These are phyloP conservation scores for Heliconius melpomene DNA, from an alignment of 1,140 invertebrate genomes.

Conservation along the genomic window DNA sequence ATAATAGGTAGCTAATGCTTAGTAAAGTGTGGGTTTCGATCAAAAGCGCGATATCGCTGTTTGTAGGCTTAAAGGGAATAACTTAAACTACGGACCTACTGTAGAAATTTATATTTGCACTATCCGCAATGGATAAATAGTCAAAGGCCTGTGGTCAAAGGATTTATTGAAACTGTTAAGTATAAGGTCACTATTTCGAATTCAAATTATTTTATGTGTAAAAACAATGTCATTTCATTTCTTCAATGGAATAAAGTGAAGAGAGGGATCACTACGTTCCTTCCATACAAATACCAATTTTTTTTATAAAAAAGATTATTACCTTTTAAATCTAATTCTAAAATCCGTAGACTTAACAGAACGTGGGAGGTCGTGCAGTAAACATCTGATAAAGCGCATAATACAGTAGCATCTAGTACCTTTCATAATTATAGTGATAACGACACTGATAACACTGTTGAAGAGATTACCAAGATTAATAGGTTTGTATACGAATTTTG, in stretches of 20 bases:
- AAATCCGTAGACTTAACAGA: not conserved
- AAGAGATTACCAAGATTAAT: slow-evolving; percentile 47
- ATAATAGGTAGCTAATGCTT: slow-evolving; percentile 51
- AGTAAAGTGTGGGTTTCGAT: slow-evolving; percentile 30
- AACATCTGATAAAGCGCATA: slow-evolving; percentile 46
- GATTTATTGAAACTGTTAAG: not conserved
- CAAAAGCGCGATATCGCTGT: slow-evolving; percentile 7
- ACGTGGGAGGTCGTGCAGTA: slow-evolving; percentile 46
- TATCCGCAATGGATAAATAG: not conserved
- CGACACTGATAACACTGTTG: slow-evolving; percentile 46
- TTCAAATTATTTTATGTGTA: not conserved
- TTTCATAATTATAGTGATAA: slow-evolving; percentile 51
- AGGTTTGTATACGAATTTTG: slow-evolving; percentile 37
- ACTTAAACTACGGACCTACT: not conserved
- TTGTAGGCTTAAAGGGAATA: not conserved
- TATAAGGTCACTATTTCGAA: not conserved
- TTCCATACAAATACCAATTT: too few species aligned
- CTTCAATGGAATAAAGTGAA: too few species aligned
- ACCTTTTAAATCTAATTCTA: not conserved
- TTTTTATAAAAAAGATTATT: not conserved
- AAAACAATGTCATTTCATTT: too few species aligned
- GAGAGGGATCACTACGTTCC: too few species aligned
- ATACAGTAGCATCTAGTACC: slow-evolving; percentile 47
- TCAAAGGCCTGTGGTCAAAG: slow-evolving; percentile 5
- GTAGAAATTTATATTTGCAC: not conserved